Conservation (phyloP, 2,113 vertebrate species). For the Thymallus thymallus region DNA sequence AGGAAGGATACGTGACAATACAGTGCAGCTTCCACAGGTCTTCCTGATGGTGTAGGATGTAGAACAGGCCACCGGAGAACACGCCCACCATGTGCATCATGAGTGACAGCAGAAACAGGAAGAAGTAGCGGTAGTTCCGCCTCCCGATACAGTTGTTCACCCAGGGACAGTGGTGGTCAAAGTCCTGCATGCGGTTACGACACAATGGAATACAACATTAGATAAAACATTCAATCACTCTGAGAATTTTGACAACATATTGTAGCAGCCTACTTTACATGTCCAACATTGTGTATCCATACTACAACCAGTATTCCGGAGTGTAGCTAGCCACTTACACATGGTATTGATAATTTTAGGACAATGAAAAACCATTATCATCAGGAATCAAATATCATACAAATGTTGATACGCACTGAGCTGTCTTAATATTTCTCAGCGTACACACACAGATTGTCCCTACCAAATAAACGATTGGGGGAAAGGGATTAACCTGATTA, state of each 20-base stretch:
- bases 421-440: conserved; percentile 34
- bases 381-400: neutral
- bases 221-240: neutral
- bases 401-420: neutral
- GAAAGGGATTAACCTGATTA: conserved; percentile 69
- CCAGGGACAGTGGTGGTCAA: conserved; percentile 96
- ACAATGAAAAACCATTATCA: neutral
- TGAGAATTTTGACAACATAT: neutral
- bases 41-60: conserved; percentile 86
- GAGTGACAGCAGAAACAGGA: conserved; percentile 92
- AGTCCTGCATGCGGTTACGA: conserved; percentile 77
- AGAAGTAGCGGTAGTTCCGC: conserved; percentile 97
- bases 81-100: conserved; percentile 90
- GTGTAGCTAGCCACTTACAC: neutral
- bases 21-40: conserved; percentile 84
- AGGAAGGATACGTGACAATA: conserved; percentile 91
- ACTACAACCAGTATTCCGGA: neutral
- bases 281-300: neutral
- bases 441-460: conserved; percentile 13
- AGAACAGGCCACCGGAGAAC: conserved; percentile 89
- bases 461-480: conserved; percentile 41
- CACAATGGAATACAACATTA: neutral
- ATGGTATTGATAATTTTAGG: neutral
- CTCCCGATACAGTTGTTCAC: conserved; percentile 87
- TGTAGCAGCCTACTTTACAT: neutral